These are phyloP conservation scores for Spodoptera exigua DNA, from an alignment of 2,888 invertebrate genomes.

Conservation along the genomic window DNA sequence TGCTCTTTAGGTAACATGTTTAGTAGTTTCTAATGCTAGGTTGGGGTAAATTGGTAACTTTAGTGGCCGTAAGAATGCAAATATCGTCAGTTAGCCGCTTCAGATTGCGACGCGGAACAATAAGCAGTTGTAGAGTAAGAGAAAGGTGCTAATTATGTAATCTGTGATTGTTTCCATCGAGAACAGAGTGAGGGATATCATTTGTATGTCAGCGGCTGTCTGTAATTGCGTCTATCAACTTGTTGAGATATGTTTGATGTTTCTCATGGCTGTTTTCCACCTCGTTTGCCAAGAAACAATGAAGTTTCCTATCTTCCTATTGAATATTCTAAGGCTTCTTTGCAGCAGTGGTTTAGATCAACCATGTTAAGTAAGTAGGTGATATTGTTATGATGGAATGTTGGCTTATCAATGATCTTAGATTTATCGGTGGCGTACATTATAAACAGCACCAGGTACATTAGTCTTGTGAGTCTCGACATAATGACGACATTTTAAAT, in stretches of 20 bases:
- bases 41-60: not conserved
- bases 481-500: too few relatives aligned
- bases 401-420: not conserved
- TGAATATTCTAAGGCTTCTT: constrained; percentile 1
- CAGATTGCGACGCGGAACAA: constrained; percentile 36
- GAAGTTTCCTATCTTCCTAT: constrained; percentile 24
- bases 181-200: constrained; percentile 41
- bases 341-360: not conserved
- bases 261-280: constrained; percentile 31
- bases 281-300: constrained; percentile 22
- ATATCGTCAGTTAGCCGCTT: constrained; percentile 36
- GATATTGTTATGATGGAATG: too few relatives aligned
- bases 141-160: constrained; percentile 49
- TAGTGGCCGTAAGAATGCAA: constrained; percentile 30
- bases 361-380: too few relatives aligned
- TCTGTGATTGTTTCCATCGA: constrained; percentile 48
- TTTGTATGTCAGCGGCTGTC: constrained; percentile 45
- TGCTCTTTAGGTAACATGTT: too few relatives aligned
- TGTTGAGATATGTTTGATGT: constrained; percentile 10
- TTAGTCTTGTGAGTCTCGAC: too few relatives aligned
- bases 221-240: constrained; percentile 44
- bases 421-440: not conserved
- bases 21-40: too few relatives aligned
- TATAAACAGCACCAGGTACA: too few relatives aligned
- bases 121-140: constrained; percentile 22